Evolutionary conservation across 2,797 vertebrate species (phyloP).

Genomic region (Pseudochirops corinnae): DNA sequence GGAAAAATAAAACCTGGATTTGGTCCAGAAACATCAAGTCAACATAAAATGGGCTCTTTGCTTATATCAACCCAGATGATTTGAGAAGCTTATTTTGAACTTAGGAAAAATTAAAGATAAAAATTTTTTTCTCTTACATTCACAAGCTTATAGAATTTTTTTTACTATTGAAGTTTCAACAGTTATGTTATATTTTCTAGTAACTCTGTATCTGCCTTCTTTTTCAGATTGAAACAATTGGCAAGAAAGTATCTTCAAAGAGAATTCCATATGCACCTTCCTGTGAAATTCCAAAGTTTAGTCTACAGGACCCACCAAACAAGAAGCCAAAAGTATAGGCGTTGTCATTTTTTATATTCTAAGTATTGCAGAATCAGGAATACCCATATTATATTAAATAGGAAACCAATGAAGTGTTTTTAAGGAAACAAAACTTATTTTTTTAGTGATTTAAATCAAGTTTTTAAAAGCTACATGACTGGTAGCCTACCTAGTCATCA

Average conservation of each 20-base stretch:
- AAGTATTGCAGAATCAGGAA: conserved; percentile 69
- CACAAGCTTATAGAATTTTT: not conserved
- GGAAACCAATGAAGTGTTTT: conserved; percentile 76
- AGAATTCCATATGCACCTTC: conserved; percentile 95
- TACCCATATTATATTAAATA: conserved; percentile 70
- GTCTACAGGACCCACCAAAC: conserved; percentile 89
- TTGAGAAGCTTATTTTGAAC: conserved; percentile 30
- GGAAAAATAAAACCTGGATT: not conserved
- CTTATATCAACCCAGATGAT: not conserved
- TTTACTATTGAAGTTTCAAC: not conserved
- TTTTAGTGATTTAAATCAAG: conserved; percentile 76
- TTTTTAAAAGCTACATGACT: conserved; percentile 80
- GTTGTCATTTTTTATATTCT: conserved; percentile 53
- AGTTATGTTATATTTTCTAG: conserved; percentile 50
- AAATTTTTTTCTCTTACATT: not conserved
- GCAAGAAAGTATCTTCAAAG: conserved; percentile 93
- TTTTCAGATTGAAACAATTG: conserved; percentile 96
- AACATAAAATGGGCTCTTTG: conserved; percentile 11
- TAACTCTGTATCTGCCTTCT: not conserved
- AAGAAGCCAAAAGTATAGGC: conserved; percentile 94
- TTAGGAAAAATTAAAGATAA: conserved; percentile 12
- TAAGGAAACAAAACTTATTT: conserved; percentile 85
- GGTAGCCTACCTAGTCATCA: conserved; percentile 78
- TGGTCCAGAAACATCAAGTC: conserved; percentile 42
- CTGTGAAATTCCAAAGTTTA: conserved; percentile 90